Evolutionary conservation across 1,140 invertebrate genomes (phyloP).

Genomic region (Drosophila gunungcola): DNA sequence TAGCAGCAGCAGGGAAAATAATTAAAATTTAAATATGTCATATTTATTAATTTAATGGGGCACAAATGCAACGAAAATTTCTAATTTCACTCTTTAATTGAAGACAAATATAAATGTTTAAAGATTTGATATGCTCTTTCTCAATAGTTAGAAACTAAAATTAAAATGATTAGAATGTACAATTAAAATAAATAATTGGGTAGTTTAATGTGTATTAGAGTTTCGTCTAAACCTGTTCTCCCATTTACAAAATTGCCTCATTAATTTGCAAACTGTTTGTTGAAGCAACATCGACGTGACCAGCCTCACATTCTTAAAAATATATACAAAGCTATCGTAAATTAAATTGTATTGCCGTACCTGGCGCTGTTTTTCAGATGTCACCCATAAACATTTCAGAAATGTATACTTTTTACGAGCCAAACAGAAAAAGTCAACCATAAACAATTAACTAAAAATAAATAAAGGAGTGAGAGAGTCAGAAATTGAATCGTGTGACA

Average conservation of each 20-base stretch:
- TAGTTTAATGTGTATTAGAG: neutral
- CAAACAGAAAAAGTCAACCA: conserved; percentile 28
- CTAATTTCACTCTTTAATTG: neutral
- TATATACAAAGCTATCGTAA: conserved; percentile 28
- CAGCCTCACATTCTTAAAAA: conserved; percentile 6
- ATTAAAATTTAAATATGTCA: conserved; percentile 7
- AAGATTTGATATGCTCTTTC: no score
- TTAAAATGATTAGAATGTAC: no score
- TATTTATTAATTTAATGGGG: conserved; percentile 21
- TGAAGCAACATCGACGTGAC: conserved; percentile 21
- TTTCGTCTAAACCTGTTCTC: neutral
- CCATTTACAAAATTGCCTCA: conserved; percentile 7
- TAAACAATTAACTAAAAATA: conserved; percentile 52
- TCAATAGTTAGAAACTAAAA: no score
- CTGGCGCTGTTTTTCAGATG: conserved; percentile 24
- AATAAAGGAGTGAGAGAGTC: conserved; percentile 10
- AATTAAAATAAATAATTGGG: neutral
- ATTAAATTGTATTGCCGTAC: conserved; percentile 20
- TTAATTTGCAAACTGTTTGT: conserved; percentile 32
- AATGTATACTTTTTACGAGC: conserved; percentile 31
- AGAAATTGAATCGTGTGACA: conserved; percentile 36
- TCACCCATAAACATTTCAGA: conserved; percentile 23
- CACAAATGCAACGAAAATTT: neutral
- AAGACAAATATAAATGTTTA: no score
- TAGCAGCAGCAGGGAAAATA: neutral